Percentiles rank a stretch among this genome's conserved stretches.
Conservation (phyloP, 2,888 invertebrate genomes). For the Saturnia pavonia region DNA sequence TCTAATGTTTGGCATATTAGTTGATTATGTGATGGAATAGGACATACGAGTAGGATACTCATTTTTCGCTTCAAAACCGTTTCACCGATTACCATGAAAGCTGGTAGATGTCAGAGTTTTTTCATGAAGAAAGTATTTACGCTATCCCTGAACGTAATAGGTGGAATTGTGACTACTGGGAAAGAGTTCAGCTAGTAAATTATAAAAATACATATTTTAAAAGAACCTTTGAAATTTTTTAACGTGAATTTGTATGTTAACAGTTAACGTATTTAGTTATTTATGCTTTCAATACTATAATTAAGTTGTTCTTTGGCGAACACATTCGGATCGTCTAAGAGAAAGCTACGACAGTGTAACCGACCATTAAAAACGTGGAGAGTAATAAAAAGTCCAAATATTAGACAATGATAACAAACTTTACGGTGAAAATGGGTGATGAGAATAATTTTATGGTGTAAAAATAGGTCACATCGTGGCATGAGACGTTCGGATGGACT, state of each 20-base stretch:
- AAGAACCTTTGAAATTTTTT: too few relatives aligned
- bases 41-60: too few relatives aligned
- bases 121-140: too few relatives aligned
- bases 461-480: slow-evolving; percentile 67
- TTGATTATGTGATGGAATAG: not conserved
- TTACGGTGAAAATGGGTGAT: slow-evolving; percentile 51
- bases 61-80: too few relatives aligned
- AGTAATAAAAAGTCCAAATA: slow-evolving; percentile 66
- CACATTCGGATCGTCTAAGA: not conserved
- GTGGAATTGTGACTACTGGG: too few relatives aligned
- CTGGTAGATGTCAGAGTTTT: too few relatives aligned
- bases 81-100: too few relatives aligned
- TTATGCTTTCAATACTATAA: not conserved
- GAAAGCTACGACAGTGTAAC: not conserved
- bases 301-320: not conserved
- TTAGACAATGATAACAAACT: slow-evolving; percentile 66
- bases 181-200: too few relatives aligned
- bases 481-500: slow-evolving; percentile 45
- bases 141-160: too few relatives aligned
- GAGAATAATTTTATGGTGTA: slow-evolving; percentile 63
- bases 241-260: too few relatives aligned
- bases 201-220: too few relatives aligned
- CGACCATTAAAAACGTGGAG: slow-evolving; percentile 15
- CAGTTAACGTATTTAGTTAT: not conserved
- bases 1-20: not conserved